These are phyloP conservation scores for Chlorops oryzae DNA, from an alignment of 1,140 invertebrate species.

Conservation along the genomic window DNA sequence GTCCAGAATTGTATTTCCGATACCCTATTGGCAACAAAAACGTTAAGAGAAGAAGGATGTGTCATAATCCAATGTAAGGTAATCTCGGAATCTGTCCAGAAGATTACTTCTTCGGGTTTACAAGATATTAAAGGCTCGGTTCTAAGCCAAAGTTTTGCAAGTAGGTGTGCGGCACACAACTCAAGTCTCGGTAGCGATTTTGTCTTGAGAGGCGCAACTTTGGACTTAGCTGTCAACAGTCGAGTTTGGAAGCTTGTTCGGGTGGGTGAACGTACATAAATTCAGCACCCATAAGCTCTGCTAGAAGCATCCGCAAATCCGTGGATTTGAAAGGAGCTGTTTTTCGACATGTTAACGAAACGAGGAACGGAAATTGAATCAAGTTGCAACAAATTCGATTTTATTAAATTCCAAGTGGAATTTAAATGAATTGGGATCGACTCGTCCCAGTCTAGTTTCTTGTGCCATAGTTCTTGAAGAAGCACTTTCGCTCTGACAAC, in stretches of 20 bases:
- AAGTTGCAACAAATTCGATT: neutral
- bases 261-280: conserved; percentile 18
- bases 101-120: no score
- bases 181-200: conserved; percentile 18
- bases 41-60: no score
- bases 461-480: conserved; percentile 37
- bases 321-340: conserved; percentile 19
- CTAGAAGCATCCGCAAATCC: conserved; percentile 35
- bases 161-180: conserved; percentile 16
- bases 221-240: conserved; percentile 12
- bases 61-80: no score
- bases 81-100: no score
- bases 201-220: conserved; percentile 10
- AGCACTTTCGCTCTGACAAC: conserved; percentile 34
- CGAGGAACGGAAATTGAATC: conserved; percentile 19
- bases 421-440: conserved; percentile 16
- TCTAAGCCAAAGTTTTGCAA: conserved; percentile 13
- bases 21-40: no score
- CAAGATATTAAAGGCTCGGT: no score
- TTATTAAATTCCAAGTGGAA: conserved; percentile 23
- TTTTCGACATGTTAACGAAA: conserved; percentile 8
- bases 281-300: conserved; percentile 28
- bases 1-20: no score
- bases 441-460: conserved; percentile 34
- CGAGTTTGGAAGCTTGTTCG: neutral